A percentile compares a stretch with the other conserved stretches of the same genome.
These are phyloP conservation scores for Forficula auricularia DNA, from an alignment of 1,140 invertebrate genomes.

Conservation along the genomic window DNA sequence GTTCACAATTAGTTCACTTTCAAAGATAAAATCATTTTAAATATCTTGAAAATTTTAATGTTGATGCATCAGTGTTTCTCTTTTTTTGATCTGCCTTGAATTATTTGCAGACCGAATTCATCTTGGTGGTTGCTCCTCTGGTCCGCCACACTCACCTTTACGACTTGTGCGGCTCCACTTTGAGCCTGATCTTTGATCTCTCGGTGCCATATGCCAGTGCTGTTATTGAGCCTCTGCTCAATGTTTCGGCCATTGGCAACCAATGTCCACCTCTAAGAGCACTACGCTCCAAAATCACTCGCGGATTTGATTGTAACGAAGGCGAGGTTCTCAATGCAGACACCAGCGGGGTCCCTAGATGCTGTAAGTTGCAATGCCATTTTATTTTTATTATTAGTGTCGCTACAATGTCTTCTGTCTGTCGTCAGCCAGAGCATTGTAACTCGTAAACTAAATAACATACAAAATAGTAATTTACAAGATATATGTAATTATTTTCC, in stretches of 20 bases:
- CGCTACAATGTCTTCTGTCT: no score
- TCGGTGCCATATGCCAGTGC: conserved; percentile 80
- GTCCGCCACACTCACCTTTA: conserved; percentile 77
- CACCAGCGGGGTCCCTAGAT: conserved; percentile 77
- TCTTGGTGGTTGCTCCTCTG: conserved; percentile 70
- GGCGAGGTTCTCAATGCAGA: conserved; percentile 88
- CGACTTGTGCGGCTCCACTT: conserved; percentile 81
- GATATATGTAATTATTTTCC: no score
- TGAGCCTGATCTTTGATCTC: conserved; percentile 84
- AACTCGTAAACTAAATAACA: no score
- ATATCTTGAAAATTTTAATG: not conserved
- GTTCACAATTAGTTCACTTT: no score
- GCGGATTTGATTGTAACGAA: conserved; percentile 81
- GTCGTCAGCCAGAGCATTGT: no score
- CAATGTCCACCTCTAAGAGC: conserved; percentile 79
- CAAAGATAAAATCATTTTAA: not conserved
- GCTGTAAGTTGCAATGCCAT: conserved; percentile 43
- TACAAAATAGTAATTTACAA: no score
- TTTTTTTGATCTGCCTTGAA: not conserved
- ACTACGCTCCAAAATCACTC: conserved; percentile 60
- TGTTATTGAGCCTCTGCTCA: conserved; percentile 75
- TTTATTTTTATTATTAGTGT: no score
- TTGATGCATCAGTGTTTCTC: not conserved
- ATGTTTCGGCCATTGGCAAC: conserved; percentile 73
- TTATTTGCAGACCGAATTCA: conserved; percentile 50